Evolutionary conservation across 2,797 vertebrate genomes (phyloP), one percentile per base, ranked within the genome.

Genomic region (Sebastes cheni): DNA sequence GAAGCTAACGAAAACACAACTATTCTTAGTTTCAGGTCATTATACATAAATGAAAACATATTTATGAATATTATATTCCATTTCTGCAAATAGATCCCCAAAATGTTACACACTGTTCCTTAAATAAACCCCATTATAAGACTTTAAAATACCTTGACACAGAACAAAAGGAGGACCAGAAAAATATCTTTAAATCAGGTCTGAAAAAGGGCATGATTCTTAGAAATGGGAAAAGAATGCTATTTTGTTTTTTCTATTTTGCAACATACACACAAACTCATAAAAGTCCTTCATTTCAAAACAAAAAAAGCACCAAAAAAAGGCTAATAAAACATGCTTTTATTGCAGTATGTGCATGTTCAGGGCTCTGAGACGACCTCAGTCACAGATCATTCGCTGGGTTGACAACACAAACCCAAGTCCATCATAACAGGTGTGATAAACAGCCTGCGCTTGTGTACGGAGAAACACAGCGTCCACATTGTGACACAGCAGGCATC

Each of bases 361-460:
- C 60, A 3, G 25, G 27, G 79, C 52, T 74, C 69, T 13, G 66
- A 83, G 70, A 83, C 56, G 8, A 75, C 66, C 42, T 70, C 68
- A 11, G 91, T 88, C 84, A 89, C 86, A 89, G 65, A 86, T 83
- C 86, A 88, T 92, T 91, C 86, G 77, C 83, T 54, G 67, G 68
- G 87, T 89, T 91, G 87, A 89, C 91, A 90, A 84, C 84, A 91
- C 84, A 93, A 91, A 89, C 76, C 66, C 30, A 50, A 82, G 80
- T 81, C 68, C 84, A 84, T 87, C 89, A 89, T 58, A 88, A 83
- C 84, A 86, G 58, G 83, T 80, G 75, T 87, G 82, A 90, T 83
- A 69, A 89, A 91, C 27, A 6, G 60, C 81, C 66, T 30, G 54
- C 59, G 72, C 36, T 64, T 84, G 75, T 80, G 70, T 85, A 72